Conservation (phyloP, 1,140 invertebrate species). For the Metaphire vulgaris region DNA sequence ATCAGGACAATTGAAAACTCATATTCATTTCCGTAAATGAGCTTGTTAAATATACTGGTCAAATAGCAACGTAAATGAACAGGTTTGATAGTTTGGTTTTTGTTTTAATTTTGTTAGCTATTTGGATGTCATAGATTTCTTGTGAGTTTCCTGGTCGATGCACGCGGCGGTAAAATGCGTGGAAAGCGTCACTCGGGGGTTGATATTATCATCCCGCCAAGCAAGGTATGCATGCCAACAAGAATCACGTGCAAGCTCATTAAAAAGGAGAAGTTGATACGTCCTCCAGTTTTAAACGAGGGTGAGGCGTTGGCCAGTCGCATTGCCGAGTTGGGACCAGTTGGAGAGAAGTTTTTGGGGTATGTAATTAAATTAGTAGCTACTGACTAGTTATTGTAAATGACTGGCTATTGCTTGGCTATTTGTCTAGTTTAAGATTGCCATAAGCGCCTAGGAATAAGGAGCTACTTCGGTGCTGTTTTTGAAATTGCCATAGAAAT, state of each 20-base stretch:
- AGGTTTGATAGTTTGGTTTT: too few relatives aligned
- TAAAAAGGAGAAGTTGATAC: conserved; percentile 11
- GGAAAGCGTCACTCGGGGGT: conserved; percentile 11
- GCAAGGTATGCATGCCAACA: conserved; percentile 21
- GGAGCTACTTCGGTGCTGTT: too few relatives aligned
- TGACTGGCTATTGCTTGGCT: too few relatives aligned
- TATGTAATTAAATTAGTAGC: background rate
- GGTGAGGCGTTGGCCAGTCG: conserved; percentile 11
- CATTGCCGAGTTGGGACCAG: conserved; percentile 15
- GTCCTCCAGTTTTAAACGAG: background rate
- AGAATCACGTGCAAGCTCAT: conserved; percentile 6
- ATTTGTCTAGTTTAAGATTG: too few relatives aligned
- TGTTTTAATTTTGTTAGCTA: background rate
- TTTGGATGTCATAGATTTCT: conserved; percentile 1
- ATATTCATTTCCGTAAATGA: too few relatives aligned
- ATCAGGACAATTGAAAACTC: too few relatives aligned
- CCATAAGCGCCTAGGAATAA: too few relatives aligned
- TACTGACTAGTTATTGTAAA: too few relatives aligned
- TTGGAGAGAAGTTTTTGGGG: conserved; percentile 10
- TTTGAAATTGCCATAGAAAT: too few relatives aligned
- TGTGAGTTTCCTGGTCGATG: conserved; percentile 18
- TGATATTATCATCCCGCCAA: conserved; percentile 10
- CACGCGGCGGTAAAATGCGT: conserved; percentile 11
- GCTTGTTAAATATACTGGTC: too few relatives aligned
- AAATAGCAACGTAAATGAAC: too few relatives aligned